Percentiles rank a stretch among this genome's conserved stretches.
Evolutionary conservation across 35 echinoderm and acorn worm genomes (phyloP).

Genomic region (Apostichopus californicus): DNA sequence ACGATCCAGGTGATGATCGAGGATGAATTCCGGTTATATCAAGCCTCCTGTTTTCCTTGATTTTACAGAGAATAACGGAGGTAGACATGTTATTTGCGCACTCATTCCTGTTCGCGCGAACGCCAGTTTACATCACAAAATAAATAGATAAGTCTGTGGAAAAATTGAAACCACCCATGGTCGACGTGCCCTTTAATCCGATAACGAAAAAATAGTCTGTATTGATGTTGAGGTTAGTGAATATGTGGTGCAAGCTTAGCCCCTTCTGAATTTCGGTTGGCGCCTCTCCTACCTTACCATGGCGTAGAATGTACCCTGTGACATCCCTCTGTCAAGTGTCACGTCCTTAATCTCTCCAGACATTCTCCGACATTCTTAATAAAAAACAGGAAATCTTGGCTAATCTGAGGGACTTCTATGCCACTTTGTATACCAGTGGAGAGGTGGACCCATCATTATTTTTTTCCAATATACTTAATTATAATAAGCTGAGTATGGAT

Average conservation of each 20-base stretch:
- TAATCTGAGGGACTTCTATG: background rate
- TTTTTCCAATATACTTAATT: too few species aligned
- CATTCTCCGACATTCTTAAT: too few species aligned
- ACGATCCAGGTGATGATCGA: too few species aligned
- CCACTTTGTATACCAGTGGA: background rate
- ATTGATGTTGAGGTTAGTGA: background rate
- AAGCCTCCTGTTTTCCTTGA: too few species aligned
- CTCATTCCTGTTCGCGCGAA: too few species aligned
- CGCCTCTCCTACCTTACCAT: background rate
- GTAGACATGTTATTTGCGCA: too few species aligned
- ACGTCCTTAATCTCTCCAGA: background rate
- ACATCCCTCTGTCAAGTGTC: background rate
- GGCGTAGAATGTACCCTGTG: background rate
- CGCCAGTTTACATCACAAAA: too few species aligned
- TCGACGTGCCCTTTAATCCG: background rate
- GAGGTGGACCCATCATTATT: background rate
- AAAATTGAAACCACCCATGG: background rate
- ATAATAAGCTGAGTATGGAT: too few species aligned
- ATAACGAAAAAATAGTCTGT: background rate
- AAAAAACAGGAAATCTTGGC: background rate
- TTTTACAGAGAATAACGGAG: too few species aligned
- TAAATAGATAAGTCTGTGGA: too few species aligned
- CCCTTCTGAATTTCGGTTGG: background rate
- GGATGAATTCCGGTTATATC: too few species aligned
- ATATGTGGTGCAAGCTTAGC: background rate